Base-by-base conservation (phyloP, 2,113 vertebrate species). In the Poeciliopsis retropinna region DNA sequence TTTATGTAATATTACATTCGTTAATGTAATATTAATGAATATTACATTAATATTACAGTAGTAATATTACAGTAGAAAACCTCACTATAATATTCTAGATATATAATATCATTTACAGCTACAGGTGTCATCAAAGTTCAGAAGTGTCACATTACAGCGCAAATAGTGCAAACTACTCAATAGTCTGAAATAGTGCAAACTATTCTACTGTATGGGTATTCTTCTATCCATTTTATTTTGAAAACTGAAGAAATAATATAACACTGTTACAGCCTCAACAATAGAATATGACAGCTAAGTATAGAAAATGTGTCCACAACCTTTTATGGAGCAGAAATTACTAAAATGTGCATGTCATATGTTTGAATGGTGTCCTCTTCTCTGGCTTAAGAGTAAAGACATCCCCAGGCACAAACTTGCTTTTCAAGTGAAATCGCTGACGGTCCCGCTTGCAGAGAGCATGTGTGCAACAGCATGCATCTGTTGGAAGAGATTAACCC, bases 321-420 rank as follows among this genome's bases (percentile, higher is more conserved):
- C 22, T 62, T 54, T 69, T 30, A 69, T 37, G 51, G 28, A 67
- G 72, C 14, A 72, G 25, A 64, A 69, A 74, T 57, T n/a, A 79
- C 67, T 41, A 60, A 34, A 72, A 69, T 63, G 39, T 15, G 44
- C 12, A 41, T 37, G 77, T 72, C 70, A 19, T 65, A 73, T 76
- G n/a, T 29, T 69, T 76, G 64, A 88, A 73, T 57, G 67, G 54
- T 32, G 51, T 64, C 37, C 73, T 76, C 54, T 29, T n/a, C 30
- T 73, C 63, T 57, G 67, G 39, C 13, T 66, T 10, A 41, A 30
- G 70, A 57, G 22, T 72, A 66, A 65, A 76, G 66, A 69, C 78
- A 79, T 81, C 73, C 67, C 73, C 57, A 67, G 73, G 66, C 83
- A 76, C 27, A 77, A 57, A 78, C 74, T 82, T 74, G 73, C 61